A percentile compares a stretch with the other conserved stretches of the same genome.
Conservation (phyloP, 2,113 vertebrate genomes). For the Pygoscelis adeliae region DNA sequence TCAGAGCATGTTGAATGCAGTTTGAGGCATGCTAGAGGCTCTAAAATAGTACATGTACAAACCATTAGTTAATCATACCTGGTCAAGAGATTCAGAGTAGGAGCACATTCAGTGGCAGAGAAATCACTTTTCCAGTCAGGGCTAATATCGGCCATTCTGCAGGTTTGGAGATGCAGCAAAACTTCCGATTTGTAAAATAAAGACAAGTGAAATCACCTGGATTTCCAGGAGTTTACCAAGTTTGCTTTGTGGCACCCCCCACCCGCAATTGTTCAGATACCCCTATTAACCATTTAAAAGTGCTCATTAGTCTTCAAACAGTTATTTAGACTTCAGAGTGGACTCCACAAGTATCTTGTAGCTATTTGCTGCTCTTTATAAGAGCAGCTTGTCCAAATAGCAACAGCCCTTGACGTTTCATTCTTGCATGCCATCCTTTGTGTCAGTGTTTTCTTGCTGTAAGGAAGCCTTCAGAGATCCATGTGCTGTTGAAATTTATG, state of each 20-base stretch:
- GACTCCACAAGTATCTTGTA: slow-evolving; percentile 33
- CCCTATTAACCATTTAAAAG: slow-evolving; percentile 45
- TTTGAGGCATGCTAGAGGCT: neutral
- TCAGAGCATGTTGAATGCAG: neutral
- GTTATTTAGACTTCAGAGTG: slow-evolving; percentile 41
- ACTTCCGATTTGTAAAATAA: neutral
- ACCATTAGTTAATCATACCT: neutral
- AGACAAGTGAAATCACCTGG: neutral
- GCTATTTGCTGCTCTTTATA: slow-evolving; percentile 45
- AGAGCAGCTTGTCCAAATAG: slow-evolving; percentile 72
- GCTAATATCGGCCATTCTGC: neutral
- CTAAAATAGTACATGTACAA: neutral
- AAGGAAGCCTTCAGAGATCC: slow-evolving; percentile 31
- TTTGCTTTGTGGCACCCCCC: neutral
- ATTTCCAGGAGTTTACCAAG: neutral
- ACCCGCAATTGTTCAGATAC: neutral
- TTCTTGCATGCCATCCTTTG: slow-evolving; percentile 69
- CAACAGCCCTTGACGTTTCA: slow-evolving; percentile 50
- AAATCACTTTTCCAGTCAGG: neutral
- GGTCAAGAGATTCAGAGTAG: neutral
- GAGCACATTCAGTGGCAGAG: neutral
- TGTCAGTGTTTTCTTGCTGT: slow-evolving; percentile 50
- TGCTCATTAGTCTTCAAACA: slow-evolving; percentile 27
- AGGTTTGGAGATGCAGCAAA: neutral
- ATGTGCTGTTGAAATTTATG: slow-evolving; percentile 60